Base-by-base conservation (phyloP, 2,113 vertebrate genomes). In the Camelus bactrianus region DNA sequence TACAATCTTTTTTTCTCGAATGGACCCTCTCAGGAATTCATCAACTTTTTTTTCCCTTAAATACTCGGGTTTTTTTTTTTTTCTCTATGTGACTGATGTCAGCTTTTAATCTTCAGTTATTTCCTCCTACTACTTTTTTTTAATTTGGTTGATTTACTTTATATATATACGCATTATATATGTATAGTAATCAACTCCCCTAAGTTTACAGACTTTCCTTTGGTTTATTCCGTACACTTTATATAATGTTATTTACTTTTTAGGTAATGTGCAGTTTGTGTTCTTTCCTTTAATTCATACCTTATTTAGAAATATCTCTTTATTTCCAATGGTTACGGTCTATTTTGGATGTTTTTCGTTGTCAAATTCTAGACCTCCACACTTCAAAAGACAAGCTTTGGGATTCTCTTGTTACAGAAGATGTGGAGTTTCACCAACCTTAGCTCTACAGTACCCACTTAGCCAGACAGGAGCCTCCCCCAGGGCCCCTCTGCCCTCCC, bases 401-500 rank as follows among this genome's bases (percentile, higher is more conserved):
- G 38, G 30, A 67, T 26, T 17, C 3, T 28, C 15, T 35, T n/a
- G 48, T 56, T 22, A 14, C 16, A 2, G 75, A 48, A 56, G 64
- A 11, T 15, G 15, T n/a, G 19, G 6, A 13, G 52, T 13, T 64
- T 56, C 42, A 50, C 38, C 10, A 62, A 19, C 48, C 60, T 46
- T 22, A 20, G n/a, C 24, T 92, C 76, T 35, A 26, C 6, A 42
- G 24, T 56, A 54, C 6, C 50, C 54, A 42, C 35, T 73, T 15
- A 60, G 77, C 56, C 16, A 20, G 65, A 38, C 58, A 24, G 28
- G 60, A 42, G 32, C 8, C 64, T 82, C 42, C 52, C 52, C 52
- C 8, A 0, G 60, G 0, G 9, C 72, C 50, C 54, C 0, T 1
- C 3, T 1, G 2, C 83, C 14, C 75, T 20, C 12, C 7, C 65